Evolutionary conservation across 2,113 vertebrate genomes (phyloP).

Genomic region (Bujurquina vittata): DNA sequence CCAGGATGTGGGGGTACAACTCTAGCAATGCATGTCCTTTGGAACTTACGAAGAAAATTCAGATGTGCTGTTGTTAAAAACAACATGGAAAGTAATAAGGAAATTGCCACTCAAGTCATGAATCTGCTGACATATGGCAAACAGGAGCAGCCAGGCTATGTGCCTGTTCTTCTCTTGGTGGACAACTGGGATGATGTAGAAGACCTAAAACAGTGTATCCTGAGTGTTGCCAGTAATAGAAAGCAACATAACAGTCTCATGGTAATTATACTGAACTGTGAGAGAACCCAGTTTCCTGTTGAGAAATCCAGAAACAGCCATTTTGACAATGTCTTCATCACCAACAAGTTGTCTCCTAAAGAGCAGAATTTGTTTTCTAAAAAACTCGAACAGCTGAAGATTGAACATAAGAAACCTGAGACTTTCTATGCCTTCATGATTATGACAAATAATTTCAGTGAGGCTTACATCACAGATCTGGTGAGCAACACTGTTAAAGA

Average conservation of each 20-base stretch:
- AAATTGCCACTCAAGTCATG: constrained; percentile 47
- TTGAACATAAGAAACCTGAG: constrained; percentile 49
- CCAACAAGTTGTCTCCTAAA: constrained; percentile 38
- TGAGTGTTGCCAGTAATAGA: constrained; percentile 17
- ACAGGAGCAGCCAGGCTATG: constrained; percentile 38
- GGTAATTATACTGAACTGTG: constrained; percentile 60
- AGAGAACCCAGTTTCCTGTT: constrained; percentile 37
- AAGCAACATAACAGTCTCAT: background rate
- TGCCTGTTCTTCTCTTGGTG: constrained; percentile 60
- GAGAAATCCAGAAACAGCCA: constrained; percentile 3
- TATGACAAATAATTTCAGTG: constrained; percentile 65
- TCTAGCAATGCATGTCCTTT: constrained; percentile 63
- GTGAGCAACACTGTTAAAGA: constrained; percentile 55
- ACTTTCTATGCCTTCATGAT: constrained; percentile 70
- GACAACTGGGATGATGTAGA: constrained; percentile 55
- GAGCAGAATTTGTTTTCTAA: constrained; percentile 50
- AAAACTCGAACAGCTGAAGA: constrained; percentile 46
- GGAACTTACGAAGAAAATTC: constrained; percentile 53
- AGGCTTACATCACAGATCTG: constrained; percentile 36
- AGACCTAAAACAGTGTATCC: constrained; percentile 49
- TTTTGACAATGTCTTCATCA: constrained; percentile 44
- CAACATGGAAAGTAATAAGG: constrained; percentile 33
- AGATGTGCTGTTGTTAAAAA: constrained; percentile 66
- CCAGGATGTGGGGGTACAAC: constrained; percentile 66
- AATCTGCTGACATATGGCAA: constrained; percentile 55